Base-by-base conservation (phyloP, 2,888 invertebrate genomes). In the Trissolcus japonicus region DNA sequence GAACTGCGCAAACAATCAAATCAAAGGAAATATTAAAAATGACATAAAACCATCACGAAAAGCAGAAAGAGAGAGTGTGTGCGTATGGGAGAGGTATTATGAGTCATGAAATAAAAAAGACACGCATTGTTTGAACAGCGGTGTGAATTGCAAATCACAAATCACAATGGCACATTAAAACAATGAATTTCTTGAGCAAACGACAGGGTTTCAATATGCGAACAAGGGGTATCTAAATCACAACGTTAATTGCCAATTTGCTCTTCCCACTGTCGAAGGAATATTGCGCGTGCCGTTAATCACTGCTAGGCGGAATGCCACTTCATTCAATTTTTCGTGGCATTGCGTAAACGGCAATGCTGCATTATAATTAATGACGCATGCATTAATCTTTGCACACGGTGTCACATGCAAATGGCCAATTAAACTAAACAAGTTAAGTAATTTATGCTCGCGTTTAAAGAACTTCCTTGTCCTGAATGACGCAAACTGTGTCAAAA, bases 221-320 rank as follows among this genome's bases (percentile, higher is more conserved):
- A 63, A 53, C 57, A 59, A 57, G 59, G 51, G 72, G 72, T 73
- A 77, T 74, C 78, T 78, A 74, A 78, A 78, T 78, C 74, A 74
- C 67, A 56, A 56, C 67, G 71, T 78, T 78, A 78, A 78, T 75
- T 78, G 78, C 72, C 75, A 78, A 78, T 78, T 78, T 78, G 75
- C 78, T 78, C 72, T 75, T 75, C 75, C 71, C 78, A 78, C 78
- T 75, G 75, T 72, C 78, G 78, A 74, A 74, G 71, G 71, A 71
- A 78, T 78, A 75, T 66, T 78, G 72, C 73, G 76, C 73, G 79
- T 74, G 68, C 71, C 73, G 79, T 79, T 79, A 76, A 79, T 79
- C 75, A 79, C 75, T 51, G 63, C 74, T 46, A 71, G 61, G 51
- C 66, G 78, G 69, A 74, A 78, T 75, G 74, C 71, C 75, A 72